phyloP scores from a whole-genome alignment of 1,140 invertebrate species.

The Nymphalis io region DNA sequence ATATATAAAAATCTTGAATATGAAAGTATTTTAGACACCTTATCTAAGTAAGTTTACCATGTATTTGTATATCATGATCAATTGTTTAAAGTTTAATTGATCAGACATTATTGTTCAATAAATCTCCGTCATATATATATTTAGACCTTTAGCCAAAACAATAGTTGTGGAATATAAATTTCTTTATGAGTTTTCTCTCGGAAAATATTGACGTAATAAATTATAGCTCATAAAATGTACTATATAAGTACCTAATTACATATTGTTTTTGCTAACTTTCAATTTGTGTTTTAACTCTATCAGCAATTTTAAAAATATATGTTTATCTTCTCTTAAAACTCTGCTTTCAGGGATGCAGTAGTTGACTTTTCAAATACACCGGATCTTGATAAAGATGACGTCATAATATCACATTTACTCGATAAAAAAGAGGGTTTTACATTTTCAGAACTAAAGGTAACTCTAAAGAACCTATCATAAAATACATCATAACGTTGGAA shows the following conservation, averaged over 20 bases:
- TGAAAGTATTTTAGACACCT: slow-evolving; percentile 32
- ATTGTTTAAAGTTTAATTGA: too few relatives aligned
- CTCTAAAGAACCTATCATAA: slow-evolving; percentile 20
- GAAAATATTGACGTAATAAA: neutral
- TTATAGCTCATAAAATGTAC: neutral
- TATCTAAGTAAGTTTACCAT: slow-evolving; percentile 53
- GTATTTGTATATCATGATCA: too few relatives aligned
- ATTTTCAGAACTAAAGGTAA: slow-evolving; percentile 59
- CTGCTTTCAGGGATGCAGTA: slow-evolving; percentile 44
- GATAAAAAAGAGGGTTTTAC: slow-evolving; percentile 45
- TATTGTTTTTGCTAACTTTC: too few relatives aligned
- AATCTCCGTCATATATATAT: too few relatives aligned
- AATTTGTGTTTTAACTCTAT: too few relatives aligned
- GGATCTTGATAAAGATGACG: slow-evolving; percentile 38
- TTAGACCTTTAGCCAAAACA: too few relatives aligned
- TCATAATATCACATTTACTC: slow-evolving; percentile 49
- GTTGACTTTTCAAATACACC: slow-evolving; percentile 30
- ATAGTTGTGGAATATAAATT: too few relatives aligned
- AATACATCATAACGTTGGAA: neutral
- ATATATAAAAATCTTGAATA: slow-evolving; percentile 42
- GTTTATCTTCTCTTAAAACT: too few relatives aligned
- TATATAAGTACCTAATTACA: neutral
- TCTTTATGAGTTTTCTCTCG: too few relatives aligned
- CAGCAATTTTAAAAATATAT: too few relatives aligned
- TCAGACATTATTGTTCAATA: too few relatives aligned